A percentile compares a stretch with the other conserved stretches of the same genome.
phyloP scores from a whole-genome alignment of 2,797 vertebrate species.

The Philypnodon macrostomus region DNA sequence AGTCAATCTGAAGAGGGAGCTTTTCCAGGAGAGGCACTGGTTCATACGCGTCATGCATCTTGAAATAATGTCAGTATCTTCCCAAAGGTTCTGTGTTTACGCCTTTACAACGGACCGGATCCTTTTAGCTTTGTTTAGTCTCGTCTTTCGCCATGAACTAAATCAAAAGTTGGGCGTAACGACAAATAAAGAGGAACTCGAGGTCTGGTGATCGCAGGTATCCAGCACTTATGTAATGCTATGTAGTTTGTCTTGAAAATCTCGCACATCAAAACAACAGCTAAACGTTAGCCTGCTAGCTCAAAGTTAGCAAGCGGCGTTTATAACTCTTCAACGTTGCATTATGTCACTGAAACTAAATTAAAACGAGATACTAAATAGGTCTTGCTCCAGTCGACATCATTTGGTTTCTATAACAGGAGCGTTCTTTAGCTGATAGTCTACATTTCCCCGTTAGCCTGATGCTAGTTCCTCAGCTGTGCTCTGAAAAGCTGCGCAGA shows the following conservation, averaged over 20 bases:
- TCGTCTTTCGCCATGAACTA: constrained; percentile 36
- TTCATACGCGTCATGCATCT: constrained; percentile 96
- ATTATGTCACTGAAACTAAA: constrained; percentile 7
- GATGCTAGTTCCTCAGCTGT: constrained; percentile 45
- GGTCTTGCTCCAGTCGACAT: neutral
- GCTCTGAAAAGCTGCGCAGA: constrained; percentile 54
- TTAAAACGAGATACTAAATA: neutral
- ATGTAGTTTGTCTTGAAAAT: constrained; percentile 9
- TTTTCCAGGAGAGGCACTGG: constrained; percentile 93
- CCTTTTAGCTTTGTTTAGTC: constrained; percentile 13
- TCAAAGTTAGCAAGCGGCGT: constrained; percentile 39
- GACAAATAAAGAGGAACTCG: neutral
- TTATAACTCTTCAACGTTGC: constrained; percentile 14
- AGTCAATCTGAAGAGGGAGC: constrained; percentile 95
- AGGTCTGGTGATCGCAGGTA: neutral
- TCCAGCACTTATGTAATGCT: neutral
- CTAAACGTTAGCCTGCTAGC: constrained; percentile 60
- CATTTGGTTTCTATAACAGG: accelerated
- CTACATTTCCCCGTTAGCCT: constrained; percentile 31
- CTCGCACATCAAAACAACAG: constrained; percentile 60
- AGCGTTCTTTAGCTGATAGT: neutral
- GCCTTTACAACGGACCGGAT: no score
- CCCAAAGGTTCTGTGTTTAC: constrained; percentile 4
- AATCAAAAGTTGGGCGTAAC: neutral
- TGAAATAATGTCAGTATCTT: constrained; percentile 18